Evolutionary conservation across 2,113 vertebrate genomes (phyloP), one percentile per base, ranked within the genome.

Genomic region (Dasyprocta punctata): DNA sequence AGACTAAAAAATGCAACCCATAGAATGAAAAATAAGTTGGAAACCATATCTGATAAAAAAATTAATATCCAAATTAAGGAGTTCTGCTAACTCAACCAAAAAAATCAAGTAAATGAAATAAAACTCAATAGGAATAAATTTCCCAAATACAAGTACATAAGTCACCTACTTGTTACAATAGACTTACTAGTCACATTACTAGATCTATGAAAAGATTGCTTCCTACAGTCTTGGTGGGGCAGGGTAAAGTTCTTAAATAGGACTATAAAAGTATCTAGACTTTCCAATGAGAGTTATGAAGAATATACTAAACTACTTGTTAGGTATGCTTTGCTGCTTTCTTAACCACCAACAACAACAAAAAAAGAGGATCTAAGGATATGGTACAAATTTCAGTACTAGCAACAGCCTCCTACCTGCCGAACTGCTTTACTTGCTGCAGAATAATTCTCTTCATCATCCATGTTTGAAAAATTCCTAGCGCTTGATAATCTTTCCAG

Each of bases 401-500:
- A 73, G 9, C 28, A 19, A 58, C 6, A 95, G 87, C 71, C 0
- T 26, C 99, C 98, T 38, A 99, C 99, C 99, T 99, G 99, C 93
- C 99, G 98, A n/a, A 99, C 97, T 13, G 99, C 99, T 98, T 99
- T 99, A 96, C 98, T 99, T 41, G 99, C 99, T 65, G 99, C 99
- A 5, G 95, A 98, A 95, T 99, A 99, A 98, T 99, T 99, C 63
- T 99, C 99, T 93, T 99, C 99, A 4, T 99, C 99, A 0, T 99
- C 99, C 99, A 99, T 98, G 93, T 99, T 99, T 86, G 99, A 98
- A 98, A 99, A 99, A 93, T 99, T 99, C 97, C 99, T 99, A 89
- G 99, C 99, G 38, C 99, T 99, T 56, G 99, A 99, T 30, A 99
- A 98, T 96, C 99, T 99, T 98, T 99, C 99, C 97, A 99, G 94